Evolutionary conservation across 1,140 invertebrate species (phyloP), one percentile per base, ranked within the genome.

Genomic region (Araneus ventricosus): DNA sequence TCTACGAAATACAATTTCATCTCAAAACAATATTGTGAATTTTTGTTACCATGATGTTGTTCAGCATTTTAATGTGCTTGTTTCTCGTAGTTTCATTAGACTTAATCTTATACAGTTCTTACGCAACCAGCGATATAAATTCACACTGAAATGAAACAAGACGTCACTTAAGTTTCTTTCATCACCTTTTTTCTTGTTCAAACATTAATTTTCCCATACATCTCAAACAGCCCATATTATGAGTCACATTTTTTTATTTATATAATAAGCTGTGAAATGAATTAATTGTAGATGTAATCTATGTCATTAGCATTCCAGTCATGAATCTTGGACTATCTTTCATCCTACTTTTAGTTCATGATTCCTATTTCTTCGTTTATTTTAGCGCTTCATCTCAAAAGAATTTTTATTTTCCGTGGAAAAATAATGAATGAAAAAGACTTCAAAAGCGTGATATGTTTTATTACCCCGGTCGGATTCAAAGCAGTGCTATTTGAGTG

Each of bases 201-300:
- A 75, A 30, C 27, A 34, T 75, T 8, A 34, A 75, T 34, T 75
- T 67, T 75, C 27, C 34, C 67, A 75, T 75, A 75, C 27, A 75
- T 34, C 67, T 75, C 30, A 20, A 34, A 37, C 34, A 30, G 27
- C 30, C 0, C 14, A 4, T 75, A 75, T 34, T 30, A 75, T 75
- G 30, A 75, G 14, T 75, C 67, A 75, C 27, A 63, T 34, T 75
- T 63, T 67, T 67, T 75, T 75, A 75, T 75, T 75, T 75, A 37
- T 75, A 20, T 17, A 75, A 75, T 34, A 75, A 75, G 8, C 17
- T 75, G 67, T 6, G 27, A 75, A 75, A 75, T 34, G 67, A 75
- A 75, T 75, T 75, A 37, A 75, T 75, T 34, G 10, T 34, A 75
- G 67, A 37, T 34, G 67, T 17, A 75, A 75, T 75, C 67, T 34